Conservation (phyloP, 2,113 vertebrate species). For the Psittacula cyanocephala region DNA sequence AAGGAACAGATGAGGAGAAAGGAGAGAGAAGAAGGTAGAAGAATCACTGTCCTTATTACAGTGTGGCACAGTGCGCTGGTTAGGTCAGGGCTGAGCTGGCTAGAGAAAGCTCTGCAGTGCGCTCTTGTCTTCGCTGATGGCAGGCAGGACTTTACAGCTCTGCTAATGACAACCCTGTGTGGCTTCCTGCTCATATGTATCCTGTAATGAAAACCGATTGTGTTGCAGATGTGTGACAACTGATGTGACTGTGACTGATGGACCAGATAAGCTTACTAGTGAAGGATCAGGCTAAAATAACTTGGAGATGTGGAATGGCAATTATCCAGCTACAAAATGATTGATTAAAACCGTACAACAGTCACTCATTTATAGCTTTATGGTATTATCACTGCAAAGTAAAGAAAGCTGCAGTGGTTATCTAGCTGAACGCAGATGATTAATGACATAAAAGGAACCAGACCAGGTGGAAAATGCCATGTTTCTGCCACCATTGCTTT, state of each 20-base stretch:
- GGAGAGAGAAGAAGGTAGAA: not conserved
- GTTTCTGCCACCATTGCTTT: not conserved
- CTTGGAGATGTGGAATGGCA: not conserved
- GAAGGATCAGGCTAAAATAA: conserved; percentile 7
- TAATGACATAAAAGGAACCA: not conserved
- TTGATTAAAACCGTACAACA: not conserved
- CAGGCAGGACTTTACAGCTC: not conserved
- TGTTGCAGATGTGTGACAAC: not conserved
- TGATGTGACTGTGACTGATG: not conserved
- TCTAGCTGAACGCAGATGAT: not conserved
- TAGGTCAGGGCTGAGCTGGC: not conserved
- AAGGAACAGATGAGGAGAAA: not conserved
- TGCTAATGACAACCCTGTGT: not conserved
- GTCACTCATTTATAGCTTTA: not conserved
- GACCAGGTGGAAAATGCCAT: not conserved
- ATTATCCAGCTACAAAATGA: not conserved
- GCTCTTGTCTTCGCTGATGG: not conserved
- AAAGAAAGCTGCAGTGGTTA: not conserved
- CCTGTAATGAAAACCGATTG: not conserved
- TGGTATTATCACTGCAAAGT: not conserved
- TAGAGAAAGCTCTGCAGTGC: not conserved
- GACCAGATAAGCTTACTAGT: not conserved
- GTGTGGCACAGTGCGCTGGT: fast-evolving
- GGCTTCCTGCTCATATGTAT: not conserved
- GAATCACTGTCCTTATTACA: not conserved